These are phyloP conservation scores for Silvanus unidentatus DNA, from an alignment of 2,888 invertebrate species.

Conservation along the genomic window DNA sequence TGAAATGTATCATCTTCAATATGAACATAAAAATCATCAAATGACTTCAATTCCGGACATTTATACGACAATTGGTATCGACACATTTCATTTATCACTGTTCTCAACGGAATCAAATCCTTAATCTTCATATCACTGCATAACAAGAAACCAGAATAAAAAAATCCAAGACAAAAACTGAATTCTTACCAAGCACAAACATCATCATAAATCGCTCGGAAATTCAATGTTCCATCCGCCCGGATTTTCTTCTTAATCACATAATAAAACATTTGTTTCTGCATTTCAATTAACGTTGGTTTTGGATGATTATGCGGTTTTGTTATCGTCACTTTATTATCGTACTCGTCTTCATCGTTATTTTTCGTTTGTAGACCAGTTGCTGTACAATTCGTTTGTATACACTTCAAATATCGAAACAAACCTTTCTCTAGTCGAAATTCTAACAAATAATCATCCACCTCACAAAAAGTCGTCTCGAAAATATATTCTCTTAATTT, in stretches of 20 bases:
- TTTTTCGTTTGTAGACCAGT: constrained; percentile 23
- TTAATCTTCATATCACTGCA: constrained; percentile 35
- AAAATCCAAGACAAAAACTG: neutral
- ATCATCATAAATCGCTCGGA: constrained; percentile 36
- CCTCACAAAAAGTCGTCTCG: constrained; percentile 28
- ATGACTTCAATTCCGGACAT: constrained; percentile 27
- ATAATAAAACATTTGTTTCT: constrained; percentile 37
- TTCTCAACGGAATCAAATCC: constrained; percentile 32
- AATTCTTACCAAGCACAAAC: constrained; percentile 34
- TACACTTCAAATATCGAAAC: constrained; percentile 27
- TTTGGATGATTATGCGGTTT: constrained; percentile 34
- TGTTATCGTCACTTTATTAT: constrained; percentile 24
- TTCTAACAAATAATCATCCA: constrained; percentile 37
- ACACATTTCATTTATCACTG: constrained; percentile 40
- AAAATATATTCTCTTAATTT: constrained; percentile 25
- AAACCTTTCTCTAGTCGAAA: constrained; percentile 30
- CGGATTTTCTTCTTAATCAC: constrained; percentile 38
- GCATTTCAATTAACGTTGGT: constrained; percentile 25
- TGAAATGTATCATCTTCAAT: constrained; percentile 35
- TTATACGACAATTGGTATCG: constrained; percentile 28
- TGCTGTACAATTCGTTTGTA: constrained; percentile 28
- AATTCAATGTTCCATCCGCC: constrained; percentile 36
- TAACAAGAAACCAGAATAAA: constrained; percentile 12
- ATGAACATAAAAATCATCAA: constrained; percentile 35
- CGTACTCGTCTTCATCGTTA: constrained; percentile 15